Evolutionary conservation across 2,888 invertebrate genomes (phyloP), one percentile per base, ranked within the genome.

Genomic region (Digitonthophagus gazella): DNA sequence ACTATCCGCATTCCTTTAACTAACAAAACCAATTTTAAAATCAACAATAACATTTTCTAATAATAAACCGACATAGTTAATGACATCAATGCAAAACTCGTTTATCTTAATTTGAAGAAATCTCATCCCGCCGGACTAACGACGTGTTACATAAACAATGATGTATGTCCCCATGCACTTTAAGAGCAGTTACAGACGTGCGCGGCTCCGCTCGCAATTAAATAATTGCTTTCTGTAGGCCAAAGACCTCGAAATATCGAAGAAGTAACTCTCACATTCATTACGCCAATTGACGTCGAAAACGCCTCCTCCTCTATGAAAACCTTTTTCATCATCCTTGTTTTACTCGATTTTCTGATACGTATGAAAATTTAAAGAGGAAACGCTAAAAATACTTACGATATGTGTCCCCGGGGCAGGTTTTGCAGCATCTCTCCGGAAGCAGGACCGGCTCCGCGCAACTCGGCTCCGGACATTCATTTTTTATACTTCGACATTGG

Each of bases 401-500:
- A 73, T 77, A 74, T 57, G 74, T 89, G 81, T 93, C 92, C 73
- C 92, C 93, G 4, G 94, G 93, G 80, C 97, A 97, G 3, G 92
- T 90, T 85, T 96, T 97, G 85, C 97, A 97, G 85, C 97, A 97
- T 77, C 92, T 88, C 73, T 94, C 95, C 15, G 93, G 92, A 73
- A 92, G 84, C 69, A 94, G 85, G 56, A 93, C 90, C 0, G 96
- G 96, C 75, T 95, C 92, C 72, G 91, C 91, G 82, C 97, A 97
- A 15, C 89, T 89, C 15, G 93, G 91, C 77, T 93, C 92, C 4
- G 96, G 96, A 79, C 97, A 97, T 80, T 96, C 94, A 80, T 92
- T 92, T 84, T 95, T 96, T 74, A 97, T 94, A 81, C 95, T 96
- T 75, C 92, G 89, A 82, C 97, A 97, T 76, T 93, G 91, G 19